Evolutionary conservation across 2,888 invertebrate genomes (phyloP).

Genomic region (Galerucella nymphaeae): DNA sequence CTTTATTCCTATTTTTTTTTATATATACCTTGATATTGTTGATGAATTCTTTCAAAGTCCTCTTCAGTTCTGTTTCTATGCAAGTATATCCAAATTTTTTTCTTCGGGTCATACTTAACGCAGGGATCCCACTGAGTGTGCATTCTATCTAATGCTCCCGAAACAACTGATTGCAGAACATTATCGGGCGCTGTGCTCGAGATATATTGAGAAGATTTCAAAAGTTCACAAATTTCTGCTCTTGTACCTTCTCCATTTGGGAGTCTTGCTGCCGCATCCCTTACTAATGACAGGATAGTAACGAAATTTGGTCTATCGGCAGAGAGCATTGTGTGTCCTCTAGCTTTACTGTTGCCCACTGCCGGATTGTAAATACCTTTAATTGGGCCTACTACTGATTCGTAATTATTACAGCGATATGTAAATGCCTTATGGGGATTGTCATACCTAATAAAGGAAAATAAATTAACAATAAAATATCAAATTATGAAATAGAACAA

Average conservation of each 20-base stretch:
- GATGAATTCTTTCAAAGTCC: conserved; percentile 75
- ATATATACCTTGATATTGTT: conserved; percentile 71
- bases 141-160: conserved; percentile 89
- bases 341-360: conserved; percentile 71
- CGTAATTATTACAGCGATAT: conserved; percentile 82
- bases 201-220: conserved; percentile 75
- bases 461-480: not conserved
- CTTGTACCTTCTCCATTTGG: conserved; percentile 96
- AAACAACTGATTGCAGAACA: conserved; percentile 83
- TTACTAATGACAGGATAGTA: conserved; percentile 88
- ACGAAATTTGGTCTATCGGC: conserved; percentile 90
- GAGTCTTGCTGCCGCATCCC: conserved; percentile 91
- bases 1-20: too few species aligned
- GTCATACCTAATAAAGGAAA: conserved; percentile 70
- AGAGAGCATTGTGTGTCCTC: conserved; percentile 86
- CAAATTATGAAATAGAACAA: too few species aligned
- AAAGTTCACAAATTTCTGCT: conserved; percentile 88
- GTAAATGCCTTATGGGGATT: conserved; percentile 93
- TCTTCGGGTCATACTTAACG: conserved; percentile 90
- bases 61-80: conserved; percentile 77
- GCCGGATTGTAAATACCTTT: conserved; percentile 76
- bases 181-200: conserved; percentile 70
- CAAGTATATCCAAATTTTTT: conserved; percentile 96
- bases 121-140: conserved; percentile 93
- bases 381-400: conserved; percentile 81